Percentiles rank a stretch among this genome's conserved stretches.
phyloP scores from a whole-genome alignment of 1,140 invertebrate genomes.

The Musca domestica region DNA sequence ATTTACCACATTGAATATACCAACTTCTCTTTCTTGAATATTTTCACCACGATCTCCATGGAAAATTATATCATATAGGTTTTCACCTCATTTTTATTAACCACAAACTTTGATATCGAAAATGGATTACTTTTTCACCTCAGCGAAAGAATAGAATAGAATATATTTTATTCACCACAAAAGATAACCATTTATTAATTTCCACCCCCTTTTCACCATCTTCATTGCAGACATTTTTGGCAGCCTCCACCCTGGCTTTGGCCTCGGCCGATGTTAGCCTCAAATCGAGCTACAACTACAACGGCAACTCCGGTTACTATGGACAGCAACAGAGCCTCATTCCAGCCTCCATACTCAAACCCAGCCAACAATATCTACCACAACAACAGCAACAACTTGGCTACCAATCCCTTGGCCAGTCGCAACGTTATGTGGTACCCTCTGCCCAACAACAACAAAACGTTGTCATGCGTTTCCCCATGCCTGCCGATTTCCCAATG shows the following conservation, averaged over 20 bases:
- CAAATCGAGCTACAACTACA: slow-evolving; percentile 43
- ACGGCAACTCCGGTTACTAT: slow-evolving; percentile 13
- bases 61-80: too few species aligned
- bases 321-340: slow-evolving; percentile 29
- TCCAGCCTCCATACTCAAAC: slow-evolving; percentile 7
- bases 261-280: slow-evolving; percentile 42
- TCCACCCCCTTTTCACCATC: background rate
- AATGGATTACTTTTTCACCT: too few species aligned
- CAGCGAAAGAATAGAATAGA: too few species aligned
- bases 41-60: too few species aligned
- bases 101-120: too few species aligned
- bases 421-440: background rate
- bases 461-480: slow-evolving; percentile 32
- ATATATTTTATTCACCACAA: too few species aligned
- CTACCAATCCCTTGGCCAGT: slow-evolving; percentile 31
- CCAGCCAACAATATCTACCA: slow-evolving; percentile 25
- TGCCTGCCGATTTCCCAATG: slow-evolving; percentile 37
- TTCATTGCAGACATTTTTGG: slow-evolving; percentile 36
- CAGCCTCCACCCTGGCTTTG: slow-evolving; percentile 33
- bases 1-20: too few species aligned
- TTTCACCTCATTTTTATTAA: too few species aligned
- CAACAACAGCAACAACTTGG: slow-evolving; percentile 28
- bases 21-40: too few species aligned
- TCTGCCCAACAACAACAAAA: slow-evolving; percentile 28
- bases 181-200: background rate